These are phyloP conservation scores for Anseranas semipalmata DNA, from an alignment of 2,113 vertebrate species.

Conservation along the genomic window DNA sequence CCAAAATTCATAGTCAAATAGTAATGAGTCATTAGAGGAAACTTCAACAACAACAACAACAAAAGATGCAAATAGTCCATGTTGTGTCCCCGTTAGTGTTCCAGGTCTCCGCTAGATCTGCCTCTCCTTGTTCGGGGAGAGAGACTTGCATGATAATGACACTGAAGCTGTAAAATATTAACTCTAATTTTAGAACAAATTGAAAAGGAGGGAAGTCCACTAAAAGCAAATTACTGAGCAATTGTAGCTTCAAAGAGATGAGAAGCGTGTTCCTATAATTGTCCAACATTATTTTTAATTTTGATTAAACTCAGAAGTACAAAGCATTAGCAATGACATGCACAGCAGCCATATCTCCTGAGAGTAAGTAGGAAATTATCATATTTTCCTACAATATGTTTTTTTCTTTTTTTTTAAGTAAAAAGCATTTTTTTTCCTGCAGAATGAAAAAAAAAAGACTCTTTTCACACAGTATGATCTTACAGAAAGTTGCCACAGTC, in stretches of 20 bases:
- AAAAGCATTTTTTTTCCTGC: neutral
- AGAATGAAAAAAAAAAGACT: neutral
- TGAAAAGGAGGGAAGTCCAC: conserved; percentile 18
- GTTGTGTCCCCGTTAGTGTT: fast-evolving
- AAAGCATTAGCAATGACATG: conserved; percentile 41
- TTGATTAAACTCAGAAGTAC: conserved; percentile 53
- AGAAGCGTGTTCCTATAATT: conserved; percentile 55
- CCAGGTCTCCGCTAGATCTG: neutral
- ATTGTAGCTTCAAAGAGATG: conserved; percentile 58
- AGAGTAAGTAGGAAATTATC: conserved; percentile 6
- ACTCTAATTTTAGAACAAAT: conserved; percentile 48
- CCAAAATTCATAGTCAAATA: neutral
- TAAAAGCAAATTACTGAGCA: conserved; percentile 53
- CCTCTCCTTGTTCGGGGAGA: neutral
- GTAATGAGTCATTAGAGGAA: neutral
- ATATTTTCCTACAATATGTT: neutral
- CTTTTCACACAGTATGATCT: neutral
- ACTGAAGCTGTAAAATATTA: conserved; percentile 46
- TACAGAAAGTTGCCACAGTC: neutral
- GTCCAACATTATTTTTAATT: conserved; percentile 62
- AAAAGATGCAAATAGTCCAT: neutral
- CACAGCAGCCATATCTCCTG: conserved; percentile 11
- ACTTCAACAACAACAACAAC: neutral
- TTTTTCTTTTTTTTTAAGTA: neutral
- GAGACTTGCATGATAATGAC: neutral